These are phyloP conservation scores for Hypsopygia costalis DNA, from an alignment of 2,888 invertebrate species.

Conservation along the genomic window DNA sequence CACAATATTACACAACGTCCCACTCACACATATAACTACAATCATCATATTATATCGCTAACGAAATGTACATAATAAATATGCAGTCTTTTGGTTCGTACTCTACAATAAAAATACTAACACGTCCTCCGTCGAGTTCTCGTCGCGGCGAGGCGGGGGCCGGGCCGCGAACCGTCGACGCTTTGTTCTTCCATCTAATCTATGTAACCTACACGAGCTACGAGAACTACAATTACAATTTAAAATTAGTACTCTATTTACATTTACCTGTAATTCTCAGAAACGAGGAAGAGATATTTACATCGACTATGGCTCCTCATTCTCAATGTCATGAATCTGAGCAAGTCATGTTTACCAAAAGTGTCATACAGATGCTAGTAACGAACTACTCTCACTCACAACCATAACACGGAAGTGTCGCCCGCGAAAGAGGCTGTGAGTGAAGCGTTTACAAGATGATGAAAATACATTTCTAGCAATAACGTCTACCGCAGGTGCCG, in stretches of 20 bases:
- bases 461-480: too few species aligned
- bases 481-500: too few species aligned
- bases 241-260: not conserved
- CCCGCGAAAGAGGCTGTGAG: too few species aligned
- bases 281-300: not conserved
- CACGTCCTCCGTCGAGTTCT: not conserved
- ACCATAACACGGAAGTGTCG: too few species aligned
- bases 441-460: too few species aligned
- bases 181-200: not conserved
- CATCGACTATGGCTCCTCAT: too few species aligned
- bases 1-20: too few species aligned
- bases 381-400: not conserved
- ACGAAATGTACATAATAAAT: constrained; percentile 8
- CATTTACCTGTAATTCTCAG: not conserved
- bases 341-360: not conserved
- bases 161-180: not conserved
- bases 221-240: not conserved
- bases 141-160: not conserved
- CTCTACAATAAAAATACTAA: not conserved
- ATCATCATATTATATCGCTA: not conserved
- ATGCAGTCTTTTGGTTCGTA: not conserved
- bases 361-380: too few species aligned
- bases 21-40: not conserved
- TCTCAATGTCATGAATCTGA: too few species aligned
- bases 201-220: not conserved